Evolutionary conservation across 2,113 vertebrate species (phyloP), one percentile per base, ranked within the genome.

Genomic region (Anhinga rufa): DNA sequence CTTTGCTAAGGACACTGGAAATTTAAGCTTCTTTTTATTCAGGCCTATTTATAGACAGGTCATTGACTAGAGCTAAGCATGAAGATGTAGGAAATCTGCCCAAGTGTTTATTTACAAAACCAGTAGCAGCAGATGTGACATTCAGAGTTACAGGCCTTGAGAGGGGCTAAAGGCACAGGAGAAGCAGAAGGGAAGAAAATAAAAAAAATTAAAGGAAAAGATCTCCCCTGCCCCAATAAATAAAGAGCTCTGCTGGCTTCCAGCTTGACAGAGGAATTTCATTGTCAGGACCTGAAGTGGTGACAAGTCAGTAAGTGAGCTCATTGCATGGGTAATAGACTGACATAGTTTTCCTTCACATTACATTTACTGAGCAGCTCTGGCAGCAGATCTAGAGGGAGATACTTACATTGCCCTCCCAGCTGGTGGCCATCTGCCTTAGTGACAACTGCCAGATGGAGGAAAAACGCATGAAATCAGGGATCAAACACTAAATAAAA

Each of bases 381-480:
- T 84, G 93, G 95, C 94, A 96, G 92, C 16, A 9, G 72, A 95
- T 97, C 91, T 65, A 71, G 92, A 83, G 97, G 92, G 90, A 95
- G 90, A 93, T 62, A 69, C 78, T 88, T 95, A 95, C 96, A 84
- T 96, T 97, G 96, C 95, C 97, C 97, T 97, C 97, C 97, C 98
- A 98, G 98, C 98, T 98, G 98, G 98, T 97, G 95, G 95, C 98
- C 98, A 98, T 98, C 98, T 98, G 98, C 98, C 97, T 97, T 95
- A 97, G 97, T 98, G 98, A 98, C 97, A 98, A 97, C 95, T 97
- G 98, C 98, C 98, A 98, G 98, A 98, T 98, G 98, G 98, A 98
- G 95, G 91, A 93, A 96, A 96, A 96, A 88, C 29, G 16, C 79
- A 91, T 96, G 75, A 98, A 97, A 97, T 92, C 94, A 93, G 91